Base-by-base conservation (phyloP, 2,797 vertebrate genomes). In the Myotis vivesi region DNA sequence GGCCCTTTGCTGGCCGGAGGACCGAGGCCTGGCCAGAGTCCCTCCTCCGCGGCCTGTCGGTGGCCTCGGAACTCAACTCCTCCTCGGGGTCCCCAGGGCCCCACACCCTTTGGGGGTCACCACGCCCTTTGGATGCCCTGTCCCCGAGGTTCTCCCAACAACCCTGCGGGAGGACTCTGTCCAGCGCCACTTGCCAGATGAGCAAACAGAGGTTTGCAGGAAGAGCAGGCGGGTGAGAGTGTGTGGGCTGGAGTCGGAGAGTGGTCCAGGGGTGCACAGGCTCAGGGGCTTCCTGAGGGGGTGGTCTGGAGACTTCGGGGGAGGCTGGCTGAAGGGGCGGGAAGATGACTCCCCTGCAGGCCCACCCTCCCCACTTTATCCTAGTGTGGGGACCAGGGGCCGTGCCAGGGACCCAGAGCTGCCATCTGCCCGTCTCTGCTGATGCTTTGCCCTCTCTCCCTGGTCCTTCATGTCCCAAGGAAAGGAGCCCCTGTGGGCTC, bases 21-120 rank as follows among this genome's bases (percentile, higher is more conserved):
- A 98, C 99, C 98, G 98, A 99, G 99, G 98, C 98, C 98, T 98
- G 97, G 99, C 51, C 20, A 0, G 53, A 11, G 22, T 68, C 41
- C 83, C 8, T 72, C 28, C 71, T 62, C 53, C 2, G 69, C 0
- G 5, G 64, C 38, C 55, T 41, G 69, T 38, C 76, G 4, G 84
- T 28, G 25, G 85, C 73, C 94, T 89, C 0, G 2, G 51, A 77
- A 11, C 55, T 4, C 8, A 28, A 10, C 23, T 16, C 20, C 71
- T 84, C 64, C 1, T 0, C 19, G 20, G 86, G 94, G 93, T 94
- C 90, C 80, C 89, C 79, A 46, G 87, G 90, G 30, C 8, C 46
- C 46, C n/a, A 10, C 30, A 17, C 62, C 62, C 62, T 64, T 16
- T n/a, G 62, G 30, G 62, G 30, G 62, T 23, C 30, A 5, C 28